phyloP scores from a whole-genome alignment of 1,140 invertebrate species.

The Papilio xuthus region DNA sequence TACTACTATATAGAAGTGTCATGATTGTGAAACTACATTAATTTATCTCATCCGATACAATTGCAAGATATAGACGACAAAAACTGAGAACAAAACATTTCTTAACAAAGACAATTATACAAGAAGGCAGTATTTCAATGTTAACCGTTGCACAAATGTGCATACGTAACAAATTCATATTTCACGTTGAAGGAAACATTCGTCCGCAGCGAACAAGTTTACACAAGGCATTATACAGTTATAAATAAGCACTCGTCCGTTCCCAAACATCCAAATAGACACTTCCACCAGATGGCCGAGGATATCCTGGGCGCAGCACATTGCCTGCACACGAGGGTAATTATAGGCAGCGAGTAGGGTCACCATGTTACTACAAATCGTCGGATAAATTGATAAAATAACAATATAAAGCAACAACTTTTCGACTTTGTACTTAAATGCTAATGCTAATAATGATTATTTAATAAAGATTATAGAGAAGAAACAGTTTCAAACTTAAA shows the following conservation, averaged over 20 bases:
- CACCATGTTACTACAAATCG: neutral
- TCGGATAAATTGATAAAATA: conserved; percentile 1
- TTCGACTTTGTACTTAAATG: neutral
- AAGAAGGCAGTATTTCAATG: neutral
- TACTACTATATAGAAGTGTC: too few relatives aligned
- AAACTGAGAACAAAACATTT: neutral
- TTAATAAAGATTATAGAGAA: too few relatives aligned
- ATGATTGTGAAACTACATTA: too few relatives aligned
- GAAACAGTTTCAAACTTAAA: too few relatives aligned
- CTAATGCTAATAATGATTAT: too few relatives aligned
- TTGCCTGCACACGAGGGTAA: conserved; percentile 36
- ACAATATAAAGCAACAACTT: neutral
- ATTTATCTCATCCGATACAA: too few relatives aligned
- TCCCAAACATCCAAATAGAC: conserved; percentile 40
- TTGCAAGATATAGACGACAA: too few relatives aligned
- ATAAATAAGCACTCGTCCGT: conserved; percentile 60
- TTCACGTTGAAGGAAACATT: conserved; percentile 32
- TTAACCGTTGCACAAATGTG: neutral
- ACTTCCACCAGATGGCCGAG: conserved; percentile 32
- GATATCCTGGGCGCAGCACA: conserved; percentile 37
- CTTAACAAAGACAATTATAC: neutral
- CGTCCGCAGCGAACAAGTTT: conserved; percentile 32
- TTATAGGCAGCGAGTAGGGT: conserved; percentile 26
- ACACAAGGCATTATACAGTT: conserved; percentile 50
- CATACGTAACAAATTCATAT: conserved; percentile 21